Percentiles rank a stretch among this genome's conserved stretches.
Conservation (phyloP, 2,888 invertebrate genomes). For the Cynaeus angustus region DNA sequence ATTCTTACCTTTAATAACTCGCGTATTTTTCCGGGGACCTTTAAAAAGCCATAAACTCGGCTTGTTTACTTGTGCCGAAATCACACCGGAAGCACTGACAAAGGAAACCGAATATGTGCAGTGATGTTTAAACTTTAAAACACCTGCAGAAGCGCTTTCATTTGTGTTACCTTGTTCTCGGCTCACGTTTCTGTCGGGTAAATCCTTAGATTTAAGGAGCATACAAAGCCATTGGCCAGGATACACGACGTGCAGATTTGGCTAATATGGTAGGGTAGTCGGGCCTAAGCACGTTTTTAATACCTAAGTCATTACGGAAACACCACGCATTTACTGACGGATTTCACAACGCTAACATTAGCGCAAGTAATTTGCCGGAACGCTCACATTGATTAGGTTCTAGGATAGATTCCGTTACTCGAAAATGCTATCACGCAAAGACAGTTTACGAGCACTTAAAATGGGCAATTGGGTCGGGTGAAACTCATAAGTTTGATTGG, state of each 20-base stretch:
- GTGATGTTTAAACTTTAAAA: constrained; percentile 51
- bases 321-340: constrained; percentile 8
- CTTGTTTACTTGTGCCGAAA: constrained; percentile 19
- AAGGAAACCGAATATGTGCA: constrained; percentile 39
- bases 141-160: constrained; percentile 50
- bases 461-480: constrained; percentile 13
- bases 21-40: constrained; percentile 4
- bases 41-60: constrained; percentile 26
- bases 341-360: constrained; percentile 1
- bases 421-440: too few relatives aligned
- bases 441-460: not conserved
- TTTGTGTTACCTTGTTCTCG: constrained; percentile 47
- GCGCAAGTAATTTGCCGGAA: constrained; percentile 2
- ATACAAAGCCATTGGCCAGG: constrained; percentile 40
- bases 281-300: constrained; percentile 42
- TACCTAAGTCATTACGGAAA: constrained; percentile 24
- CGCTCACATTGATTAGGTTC: not conserved
- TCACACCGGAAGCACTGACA: constrained; percentile 30
- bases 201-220: constrained; percentile 45
- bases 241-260: constrained; percentile 46
- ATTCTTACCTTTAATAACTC: constrained; percentile 11
- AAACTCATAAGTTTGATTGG: too few relatives aligned
- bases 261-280: constrained; percentile 31
- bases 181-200: constrained; percentile 41
- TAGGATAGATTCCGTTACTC: constrained; percentile 6